Evolutionary conservation across 2,888 invertebrate species (phyloP), one percentile per base, ranked within the genome.

Genomic region (Drosophila nigricruria): DNA sequence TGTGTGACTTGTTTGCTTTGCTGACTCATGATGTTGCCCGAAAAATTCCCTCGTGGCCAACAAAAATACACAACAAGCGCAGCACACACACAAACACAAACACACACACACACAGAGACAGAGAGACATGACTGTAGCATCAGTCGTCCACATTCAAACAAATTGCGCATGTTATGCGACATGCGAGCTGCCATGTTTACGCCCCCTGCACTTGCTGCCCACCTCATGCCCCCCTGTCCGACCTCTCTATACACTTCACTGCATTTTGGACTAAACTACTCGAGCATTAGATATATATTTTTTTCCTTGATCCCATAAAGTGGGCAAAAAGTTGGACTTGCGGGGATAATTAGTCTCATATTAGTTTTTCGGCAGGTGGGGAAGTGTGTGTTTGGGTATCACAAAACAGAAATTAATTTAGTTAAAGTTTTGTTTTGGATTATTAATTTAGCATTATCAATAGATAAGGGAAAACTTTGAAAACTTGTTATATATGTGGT

Each of bases 81-180:
- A 53, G 38, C 49, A 38, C 34, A 58, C 25, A 47, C 16, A 42
- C 20, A 30, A 10, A 20, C 36, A n/a, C 52, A 30, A 30, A 42
- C 10, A 56, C 5, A 36, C 18, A n/a, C 14, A 18, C 18, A 20
- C 3, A 56, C 10, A 18, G 16, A 1, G n/a, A 43, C 12, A 32
- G 16, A 18, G 14, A 50, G 27, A 59, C 36, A 54, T 27, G 58
- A 36, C 36, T 45, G 36, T 57, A 23, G 53, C 53, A 16, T 72
- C 43, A 59, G 66, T 71, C 52, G 57, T 74, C 57, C 42, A 63
- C 70, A 77, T 79, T 70, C 77, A 87, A 87, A 84, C 88, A 89
- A 89, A 85, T 89, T 89, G 88, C 85, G 84, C 73, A 77, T 88
- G 82, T 81, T 87, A 74, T 84, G 89, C 82, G 89, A 87, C 84